A percentile compares a stretch with the other conserved stretches of the same genome.
phyloP scores from a whole-genome alignment of 2,888 invertebrate genomes.

The Tipula helvola region DNA sequence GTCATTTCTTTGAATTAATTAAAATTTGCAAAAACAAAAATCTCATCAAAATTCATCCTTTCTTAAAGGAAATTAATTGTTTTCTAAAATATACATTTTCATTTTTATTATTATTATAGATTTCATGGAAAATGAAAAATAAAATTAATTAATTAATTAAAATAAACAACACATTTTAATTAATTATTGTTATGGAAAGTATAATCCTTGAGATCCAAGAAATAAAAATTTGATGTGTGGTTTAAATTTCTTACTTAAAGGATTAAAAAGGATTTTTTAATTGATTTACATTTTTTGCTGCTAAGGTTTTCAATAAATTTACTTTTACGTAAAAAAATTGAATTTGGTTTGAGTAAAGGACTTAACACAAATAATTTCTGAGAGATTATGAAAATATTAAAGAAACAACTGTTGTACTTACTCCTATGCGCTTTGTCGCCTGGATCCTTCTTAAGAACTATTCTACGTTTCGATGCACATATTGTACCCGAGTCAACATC shows the following conservation, averaged over 20 bases:
- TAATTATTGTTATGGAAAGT: not conserved
- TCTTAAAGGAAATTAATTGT: not conserved
- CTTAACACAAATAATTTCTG: too few species aligned
- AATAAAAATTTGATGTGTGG: not conserved
- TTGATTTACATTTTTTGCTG: not conserved
- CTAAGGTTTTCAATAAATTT: not conserved
- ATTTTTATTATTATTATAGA: not conserved
- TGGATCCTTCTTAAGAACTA: constrained; percentile 62
- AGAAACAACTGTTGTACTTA: constrained; percentile 36
- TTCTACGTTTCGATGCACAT: constrained; percentile 56
- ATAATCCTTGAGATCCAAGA: not conserved
- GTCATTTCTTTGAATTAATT: not conserved
- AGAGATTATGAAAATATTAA: not conserved
- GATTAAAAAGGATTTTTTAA: not conserved
- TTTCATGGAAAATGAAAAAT: not conserved
- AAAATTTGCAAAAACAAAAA: not conserved
- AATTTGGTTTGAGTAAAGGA: too few species aligned
- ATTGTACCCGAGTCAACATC: constrained; percentile 69
- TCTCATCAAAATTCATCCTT: not conserved
- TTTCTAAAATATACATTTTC: not conserved
- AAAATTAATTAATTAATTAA: not conserved
- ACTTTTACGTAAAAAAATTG: not conserved
- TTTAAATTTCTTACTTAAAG: not conserved
- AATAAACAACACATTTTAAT: not conserved
- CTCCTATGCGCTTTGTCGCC: constrained; percentile 76